A percentile compares a stretch with the other conserved stretches of the same genome.
Conservation (phyloP, 2,888 invertebrate genomes). For the Eilema sororculum region DNA sequence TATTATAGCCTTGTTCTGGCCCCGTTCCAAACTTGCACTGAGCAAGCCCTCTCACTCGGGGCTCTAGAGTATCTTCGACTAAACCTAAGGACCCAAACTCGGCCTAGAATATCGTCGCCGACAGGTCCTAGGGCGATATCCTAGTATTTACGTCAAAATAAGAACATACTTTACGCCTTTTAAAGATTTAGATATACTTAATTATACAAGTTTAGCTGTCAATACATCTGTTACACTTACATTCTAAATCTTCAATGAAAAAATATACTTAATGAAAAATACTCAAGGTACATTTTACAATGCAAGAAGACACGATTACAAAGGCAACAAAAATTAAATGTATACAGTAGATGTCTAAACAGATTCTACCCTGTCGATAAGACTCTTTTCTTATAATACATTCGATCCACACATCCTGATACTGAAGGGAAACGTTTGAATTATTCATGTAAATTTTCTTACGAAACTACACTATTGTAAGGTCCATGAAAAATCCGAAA, state of each 20-base stretch:
- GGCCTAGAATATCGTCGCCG: too few relatives aligned
- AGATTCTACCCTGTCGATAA: conserved; percentile 57
- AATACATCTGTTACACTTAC: conserved; percentile 26
- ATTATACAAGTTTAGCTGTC: conserved; percentile 32
- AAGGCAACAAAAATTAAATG: conserved; percentile 49
- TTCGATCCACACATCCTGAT: conserved; percentile 30
- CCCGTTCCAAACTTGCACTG: too few relatives aligned
- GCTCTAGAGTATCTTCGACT: too few relatives aligned
- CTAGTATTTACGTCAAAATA: background rate
- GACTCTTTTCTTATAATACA: conserved; percentile 25
- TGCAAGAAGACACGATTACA: conserved; percentile 49
- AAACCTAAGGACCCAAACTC: too few relatives aligned
- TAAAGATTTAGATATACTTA: conserved; percentile 11
- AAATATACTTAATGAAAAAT: conserved; percentile 38
- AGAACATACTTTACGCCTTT: background rate
- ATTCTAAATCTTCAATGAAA: conserved; percentile 29
- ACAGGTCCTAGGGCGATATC: too few relatives aligned
- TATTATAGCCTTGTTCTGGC: too few relatives aligned
- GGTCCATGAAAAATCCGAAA: too few relatives aligned
- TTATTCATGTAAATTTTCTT: background rate
- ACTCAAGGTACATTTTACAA: conserved; percentile 44
- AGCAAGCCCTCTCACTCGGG: too few relatives aligned
- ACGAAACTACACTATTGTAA: too few relatives aligned
- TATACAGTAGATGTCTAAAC: conserved; percentile 40
- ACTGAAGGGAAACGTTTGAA: conserved; percentile 15